Percentiles rank a stretch among this genome's conserved stretches.
Evolutionary conservation across 2,113 vertebrate species (phyloP).

Genomic region (Oenanthe oenanthe): DNA sequence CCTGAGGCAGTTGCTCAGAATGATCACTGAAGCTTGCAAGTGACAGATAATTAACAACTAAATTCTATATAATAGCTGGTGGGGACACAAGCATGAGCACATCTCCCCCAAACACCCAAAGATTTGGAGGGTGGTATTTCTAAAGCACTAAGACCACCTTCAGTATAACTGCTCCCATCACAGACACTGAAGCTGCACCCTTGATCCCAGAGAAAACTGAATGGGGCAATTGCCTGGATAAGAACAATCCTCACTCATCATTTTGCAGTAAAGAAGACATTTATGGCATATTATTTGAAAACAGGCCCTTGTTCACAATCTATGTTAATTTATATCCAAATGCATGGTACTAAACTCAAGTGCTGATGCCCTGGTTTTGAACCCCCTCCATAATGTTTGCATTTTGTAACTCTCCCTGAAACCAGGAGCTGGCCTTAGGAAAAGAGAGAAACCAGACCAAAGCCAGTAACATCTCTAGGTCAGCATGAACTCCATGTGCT

Average conservation of each 20-base stretch:
- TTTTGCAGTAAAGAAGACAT: neutral
- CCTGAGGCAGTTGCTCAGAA: neutral
- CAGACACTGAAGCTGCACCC: neutral
- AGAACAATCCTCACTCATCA: neutral
- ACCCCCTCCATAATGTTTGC: neutral
- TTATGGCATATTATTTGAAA: neutral
- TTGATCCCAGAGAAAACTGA: neutral
- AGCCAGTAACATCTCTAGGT: neutral
- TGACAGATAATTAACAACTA: constrained; percentile 47
- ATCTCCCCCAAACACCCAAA: neutral
- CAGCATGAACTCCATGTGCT: neutral
- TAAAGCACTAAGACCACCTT: neutral
- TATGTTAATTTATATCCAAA: neutral
- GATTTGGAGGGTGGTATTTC: neutral
- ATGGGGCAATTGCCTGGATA: neutral
- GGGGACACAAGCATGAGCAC: neutral
- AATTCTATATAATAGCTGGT: neutral
- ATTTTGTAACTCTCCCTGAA: neutral
- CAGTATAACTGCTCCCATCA: neutral
- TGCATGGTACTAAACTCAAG: neutral
- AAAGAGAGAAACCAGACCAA: neutral
- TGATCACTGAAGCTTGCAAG: constrained; percentile 21
- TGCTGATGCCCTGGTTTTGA: neutral
- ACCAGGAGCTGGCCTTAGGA: neutral
- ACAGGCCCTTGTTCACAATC: neutral